Conservation (phyloP, 2,797 vertebrate species). For the Epinephelus malabaricus region DNA sequence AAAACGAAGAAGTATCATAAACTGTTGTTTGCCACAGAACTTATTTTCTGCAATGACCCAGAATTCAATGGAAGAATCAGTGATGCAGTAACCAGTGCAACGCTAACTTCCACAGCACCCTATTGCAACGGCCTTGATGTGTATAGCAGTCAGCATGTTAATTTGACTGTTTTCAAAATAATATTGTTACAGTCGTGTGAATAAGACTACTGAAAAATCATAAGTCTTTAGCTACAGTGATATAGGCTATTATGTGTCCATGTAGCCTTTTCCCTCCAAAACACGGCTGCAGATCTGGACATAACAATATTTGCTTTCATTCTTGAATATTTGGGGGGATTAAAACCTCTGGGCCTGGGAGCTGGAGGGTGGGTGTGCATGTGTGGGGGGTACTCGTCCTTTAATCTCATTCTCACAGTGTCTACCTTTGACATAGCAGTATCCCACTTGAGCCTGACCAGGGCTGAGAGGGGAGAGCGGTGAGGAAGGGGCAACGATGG, state of each 20-base stretch:
- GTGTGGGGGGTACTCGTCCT: constrained; percentile 54
- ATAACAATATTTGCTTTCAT: constrained; percentile 81
- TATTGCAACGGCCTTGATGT: no score
- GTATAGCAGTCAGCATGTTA: not conserved
- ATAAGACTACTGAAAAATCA: not conserved
- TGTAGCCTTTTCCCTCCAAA: constrained; percentile 21
- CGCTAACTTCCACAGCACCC: no score
- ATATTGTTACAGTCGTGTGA: not conserved
- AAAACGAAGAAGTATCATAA: no score
- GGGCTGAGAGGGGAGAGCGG: constrained; percentile 51
- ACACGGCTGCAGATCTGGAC: constrained; percentile 48
- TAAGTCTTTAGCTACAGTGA: not conserved
- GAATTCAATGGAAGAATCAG: no score
- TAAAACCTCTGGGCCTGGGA: constrained; percentile 71
- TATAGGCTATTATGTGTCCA: constrained; percentile 10
- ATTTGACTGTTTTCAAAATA: not conserved
- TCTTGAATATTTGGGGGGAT: constrained; percentile 82
- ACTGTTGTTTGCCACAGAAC: no score
- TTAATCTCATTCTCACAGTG: constrained; percentile 81
- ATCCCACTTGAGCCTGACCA: constrained; percentile 72
- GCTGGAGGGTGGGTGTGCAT: constrained; percentile 49
- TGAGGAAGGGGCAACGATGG: constrained; percentile 50
- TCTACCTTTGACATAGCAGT: constrained; percentile 73
- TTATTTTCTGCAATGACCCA: no score
- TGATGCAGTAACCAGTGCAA: no score